These are phyloP conservation scores for Thomomys bottae DNA, from an alignment of 2,113 vertebrate genomes.

Conservation along the genomic window DNA sequence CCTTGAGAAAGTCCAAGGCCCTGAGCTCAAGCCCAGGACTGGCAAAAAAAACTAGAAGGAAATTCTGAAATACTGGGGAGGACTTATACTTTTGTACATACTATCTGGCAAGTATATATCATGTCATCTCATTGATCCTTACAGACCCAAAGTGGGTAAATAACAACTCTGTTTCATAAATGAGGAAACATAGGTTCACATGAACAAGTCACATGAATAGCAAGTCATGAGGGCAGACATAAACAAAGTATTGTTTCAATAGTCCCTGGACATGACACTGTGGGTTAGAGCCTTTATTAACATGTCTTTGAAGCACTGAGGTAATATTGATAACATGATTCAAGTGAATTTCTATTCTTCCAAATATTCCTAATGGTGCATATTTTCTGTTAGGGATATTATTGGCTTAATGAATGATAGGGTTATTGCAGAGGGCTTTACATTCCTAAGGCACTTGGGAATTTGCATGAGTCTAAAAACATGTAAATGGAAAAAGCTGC, in stretches of 20 bases:
- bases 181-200: background rate
- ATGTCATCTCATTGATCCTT: background rate
- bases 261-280: background rate
- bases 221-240: background rate
- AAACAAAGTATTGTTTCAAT: background rate
- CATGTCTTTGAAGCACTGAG: background rate
- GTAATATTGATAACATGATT: background rate
- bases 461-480: constrained; percentile 36
- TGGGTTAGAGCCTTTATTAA: background rate
- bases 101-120: background rate
- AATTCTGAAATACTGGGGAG: background rate
- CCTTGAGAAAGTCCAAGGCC: too few relatives aligned
- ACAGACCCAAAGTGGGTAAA: background rate
- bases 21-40: too few relatives aligned
- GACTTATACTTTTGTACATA: background rate
- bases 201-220: background rate
- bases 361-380: background rate
- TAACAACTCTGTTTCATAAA: background rate
- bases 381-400: background rate
- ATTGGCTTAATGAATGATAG: constrained; percentile 28
- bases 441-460: constrained; percentile 12
- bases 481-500: constrained; percentile 4
- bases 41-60: background rate
- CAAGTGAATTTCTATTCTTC: background rate
- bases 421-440: constrained; percentile 32